Evolutionary conservation across 2,888 invertebrate species (phyloP).

Genomic region (Halocaridina rubra): DNA sequence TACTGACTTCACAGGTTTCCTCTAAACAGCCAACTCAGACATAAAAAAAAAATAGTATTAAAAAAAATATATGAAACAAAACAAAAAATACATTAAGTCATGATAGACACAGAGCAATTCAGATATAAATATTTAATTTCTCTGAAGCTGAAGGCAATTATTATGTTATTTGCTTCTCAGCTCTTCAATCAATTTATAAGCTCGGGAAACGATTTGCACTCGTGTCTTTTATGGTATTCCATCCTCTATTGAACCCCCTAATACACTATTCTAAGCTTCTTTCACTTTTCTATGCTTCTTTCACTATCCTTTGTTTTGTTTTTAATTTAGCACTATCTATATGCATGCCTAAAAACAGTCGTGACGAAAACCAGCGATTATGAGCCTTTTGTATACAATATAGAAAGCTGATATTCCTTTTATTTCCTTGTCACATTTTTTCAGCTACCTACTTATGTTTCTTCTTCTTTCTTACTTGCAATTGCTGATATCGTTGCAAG

Average conservation of each 20-base stretch:
- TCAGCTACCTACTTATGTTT: too few relatives aligned
- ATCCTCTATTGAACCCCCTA: too few relatives aligned
- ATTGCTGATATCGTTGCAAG: slow-evolving; percentile 24
- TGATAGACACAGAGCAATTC: too few relatives aligned
- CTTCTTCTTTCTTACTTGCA: neutral
- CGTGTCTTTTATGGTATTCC: too few relatives aligned
- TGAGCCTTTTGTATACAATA: neutral
- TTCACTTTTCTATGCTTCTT: neutral
- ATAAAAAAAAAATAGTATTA: neutral
- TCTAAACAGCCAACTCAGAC: slow-evolving; percentile 35
- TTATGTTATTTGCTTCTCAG: too few relatives aligned
- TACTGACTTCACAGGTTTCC: slow-evolving; percentile 30
- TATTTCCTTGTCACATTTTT: neutral
- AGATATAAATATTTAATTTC: too few relatives aligned
- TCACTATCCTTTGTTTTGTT: neutral
- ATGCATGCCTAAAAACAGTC: neutral
- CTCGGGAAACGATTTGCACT: too few relatives aligned
- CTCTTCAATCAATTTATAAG: too few relatives aligned
- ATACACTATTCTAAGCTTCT: neutral
- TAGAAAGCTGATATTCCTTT: neutral
- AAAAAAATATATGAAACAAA: too few relatives aligned
- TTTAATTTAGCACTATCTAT: neutral
- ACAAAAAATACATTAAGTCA: too few relatives aligned
- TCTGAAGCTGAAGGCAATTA: too few relatives aligned
- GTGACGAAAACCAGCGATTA: slow-evolving; percentile 32